Base-by-base conservation (phyloP, 2,888 invertebrate genomes). In the Drosophila borealis region DNA sequence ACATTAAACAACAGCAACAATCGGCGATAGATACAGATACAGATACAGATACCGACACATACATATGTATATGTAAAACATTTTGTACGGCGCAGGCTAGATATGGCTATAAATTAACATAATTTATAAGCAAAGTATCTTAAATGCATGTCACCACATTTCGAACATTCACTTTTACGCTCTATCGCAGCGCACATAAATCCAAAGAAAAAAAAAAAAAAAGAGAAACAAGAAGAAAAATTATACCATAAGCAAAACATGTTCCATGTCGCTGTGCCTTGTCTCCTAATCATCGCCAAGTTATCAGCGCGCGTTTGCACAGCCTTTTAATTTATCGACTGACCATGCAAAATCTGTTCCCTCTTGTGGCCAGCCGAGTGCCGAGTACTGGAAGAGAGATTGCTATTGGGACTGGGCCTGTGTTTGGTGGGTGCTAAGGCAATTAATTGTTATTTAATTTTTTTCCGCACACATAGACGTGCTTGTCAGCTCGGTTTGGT, bases 81-180 rank as follows among this genome's bases (percentile, higher is more conserved):
- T 46, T 33, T 53, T 56, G 41, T 56, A 14, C 50, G 44, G 44
- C 45, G 41, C 56, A 60, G 39, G 60, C 66, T 19, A 68, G 80
- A 82, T 81, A 81, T 69, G 75, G 70, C 70, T 45, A 83, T 83
- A 83, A 83, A 83, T 85, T 82, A 82, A 82, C 80, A 85, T 82
- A 82, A 83, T 85, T 85, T 83, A 83, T 82, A 83, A 77, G 83
- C 78, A 78, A 73, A 82, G 82, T 82, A 83, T 83, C 83, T 83
- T 82, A 82, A 83, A 83, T 85, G 86, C 83, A 82, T 83, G 83
- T 83, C 83, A 80, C 80, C 83, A 83, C 82, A 82, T 82, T 80
- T 78, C 73, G 67, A 82, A 82, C 83, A 85, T 85, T 85, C 86
- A 85, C 83, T 85, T 82, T 82, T 85, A 76, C 79, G 79, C 80